Base-by-base conservation (phyloP, 64 coral and sea anemone genomes). In the Stichodactyla helianthus region DNA sequence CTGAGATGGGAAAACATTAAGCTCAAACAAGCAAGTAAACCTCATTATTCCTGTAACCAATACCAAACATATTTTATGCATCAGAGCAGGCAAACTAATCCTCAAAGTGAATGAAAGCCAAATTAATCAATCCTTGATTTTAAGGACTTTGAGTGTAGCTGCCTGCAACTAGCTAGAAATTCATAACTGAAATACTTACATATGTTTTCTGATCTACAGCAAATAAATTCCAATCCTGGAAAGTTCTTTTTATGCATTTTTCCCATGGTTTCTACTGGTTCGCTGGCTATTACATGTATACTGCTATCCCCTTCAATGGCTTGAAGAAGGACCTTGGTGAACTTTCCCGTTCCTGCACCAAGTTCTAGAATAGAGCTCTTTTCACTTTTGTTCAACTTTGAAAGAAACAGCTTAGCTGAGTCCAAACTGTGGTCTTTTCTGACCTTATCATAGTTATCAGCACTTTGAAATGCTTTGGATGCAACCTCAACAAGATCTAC, bases 341-440 rank as follows among this genome's bases (percentile, higher is more conserved):
- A 90, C 62, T 90, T 84, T 61, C 89, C 89, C 51, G 89, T 90
- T 18, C 89, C 89, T 59, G 82, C 65, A 51, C 52, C 89, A 19
- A 90, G 50, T 25, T 90, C 89, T 62, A 90, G 77, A 20, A 90
- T 60, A 23, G 89, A 85, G 4, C 10, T 84, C 27, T 84, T 35
- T 59, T 84, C 27, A 54, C 10, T 54, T 6, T 81, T 81, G 16
- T 81, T 52, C 52, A 84, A 25, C n/a, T 84, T 84, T 60, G 54
- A 35, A 35, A 84, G 59, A 25, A 84, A 57, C 15, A 84, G 59
- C 7, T 60, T 26, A 7, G 83, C 83, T 12, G 83, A 84, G 7
- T 63, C 27, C 15, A 84, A 12, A 50, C 50, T 31, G 31, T 60
- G 53, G 3, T 59, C 54, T 31, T 84, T 63, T 63, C 83, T 84